Evolutionary conservation across 2,113 vertebrate genomes (phyloP).

Genomic region (Pogonocichla stellata): DNA sequence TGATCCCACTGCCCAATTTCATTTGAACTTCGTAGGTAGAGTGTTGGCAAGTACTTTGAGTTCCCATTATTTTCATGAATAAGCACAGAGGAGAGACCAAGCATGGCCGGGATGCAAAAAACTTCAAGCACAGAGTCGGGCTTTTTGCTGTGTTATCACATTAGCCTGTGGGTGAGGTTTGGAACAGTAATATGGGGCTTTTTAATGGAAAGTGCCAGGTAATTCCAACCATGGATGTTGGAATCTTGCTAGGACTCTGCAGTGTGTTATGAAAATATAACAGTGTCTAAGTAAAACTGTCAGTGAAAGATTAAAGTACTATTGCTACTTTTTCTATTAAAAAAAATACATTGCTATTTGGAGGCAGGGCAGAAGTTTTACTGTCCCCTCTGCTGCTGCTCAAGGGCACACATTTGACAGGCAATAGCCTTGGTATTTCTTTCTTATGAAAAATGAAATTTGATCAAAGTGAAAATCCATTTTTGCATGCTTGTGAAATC

Average conservation of each 20-base stretch:
- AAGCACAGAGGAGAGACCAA: background rate
- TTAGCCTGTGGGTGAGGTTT: background rate
- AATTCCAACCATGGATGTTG: background rate
- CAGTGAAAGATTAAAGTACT: background rate
- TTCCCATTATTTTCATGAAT: background rate
- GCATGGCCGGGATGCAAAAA: background rate
- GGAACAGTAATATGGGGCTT: background rate
- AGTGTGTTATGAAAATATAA: background rate
- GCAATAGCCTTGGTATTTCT: background rate
- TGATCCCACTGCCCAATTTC: background rate
- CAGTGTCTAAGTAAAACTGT: background rate
- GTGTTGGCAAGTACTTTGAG: background rate
- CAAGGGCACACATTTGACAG: background rate
- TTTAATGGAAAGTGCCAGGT: background rate
- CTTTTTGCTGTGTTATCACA: background rate
- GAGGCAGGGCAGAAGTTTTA: background rate
- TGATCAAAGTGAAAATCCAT: background rate
- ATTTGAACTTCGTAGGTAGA: background rate
- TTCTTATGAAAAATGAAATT: constrained; percentile 1
- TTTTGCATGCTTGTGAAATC: background rate
- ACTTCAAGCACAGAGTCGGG: background rate
- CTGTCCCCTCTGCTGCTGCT: background rate
- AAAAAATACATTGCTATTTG: background rate
- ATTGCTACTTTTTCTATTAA: background rate
- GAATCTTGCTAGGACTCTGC: background rate